Evolutionary conservation across 1,140 invertebrate species (phyloP), one percentile per base, ranked within the genome.

Genomic region (Scaptomyza montana): DNA sequence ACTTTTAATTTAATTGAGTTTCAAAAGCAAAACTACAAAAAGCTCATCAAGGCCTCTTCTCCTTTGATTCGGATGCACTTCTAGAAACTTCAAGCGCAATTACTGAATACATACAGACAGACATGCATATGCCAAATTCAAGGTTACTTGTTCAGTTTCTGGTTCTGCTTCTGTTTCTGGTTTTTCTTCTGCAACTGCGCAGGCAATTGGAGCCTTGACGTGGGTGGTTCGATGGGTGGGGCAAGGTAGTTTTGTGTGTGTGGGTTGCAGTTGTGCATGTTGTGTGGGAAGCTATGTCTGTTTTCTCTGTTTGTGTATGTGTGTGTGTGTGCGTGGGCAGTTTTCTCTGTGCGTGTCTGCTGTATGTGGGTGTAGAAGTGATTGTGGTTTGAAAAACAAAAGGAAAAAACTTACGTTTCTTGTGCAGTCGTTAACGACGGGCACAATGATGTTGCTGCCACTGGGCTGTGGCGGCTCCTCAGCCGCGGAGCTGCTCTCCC

Each of bases 401-500:
- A 9, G 13, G 25, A 53, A 51, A 16, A n/a, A n/a, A 91, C 90
- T 91, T 55, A 91, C 90, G 67, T 82, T 90, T 45, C 84, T 85
- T n/a, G 65, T 70, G 72, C 66, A 66, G 65, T 91, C 90, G n/a
- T 91, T 66, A 10, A 90, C 90, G 4, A 90, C 78, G 41, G 79
- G 74, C 19, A 91, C 89, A 6, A 64, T 13, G 2, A 82, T 68
- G 8, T 57, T 56, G 45, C 62, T 63, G 46, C 39, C 12, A n/a
- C 39, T 2, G 39, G 39, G 1, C 39, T 43, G 39, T n/a, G 63
- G 46, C 30, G 72, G 76, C 19, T 91, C 86, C 63, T 92, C 79
- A 92, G 91, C 28, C 84, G 92, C 57, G 80, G 92, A 62, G 92
- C 93, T 67, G 92, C 93, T 67, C 79, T 56, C 93, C 93, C 95